Evolutionary conservation across 37 sponge, comb jelly and placozoan species (phyloP), one percentile per base, ranked within the genome.

Genomic region (Haliclona indistincta): DNA sequence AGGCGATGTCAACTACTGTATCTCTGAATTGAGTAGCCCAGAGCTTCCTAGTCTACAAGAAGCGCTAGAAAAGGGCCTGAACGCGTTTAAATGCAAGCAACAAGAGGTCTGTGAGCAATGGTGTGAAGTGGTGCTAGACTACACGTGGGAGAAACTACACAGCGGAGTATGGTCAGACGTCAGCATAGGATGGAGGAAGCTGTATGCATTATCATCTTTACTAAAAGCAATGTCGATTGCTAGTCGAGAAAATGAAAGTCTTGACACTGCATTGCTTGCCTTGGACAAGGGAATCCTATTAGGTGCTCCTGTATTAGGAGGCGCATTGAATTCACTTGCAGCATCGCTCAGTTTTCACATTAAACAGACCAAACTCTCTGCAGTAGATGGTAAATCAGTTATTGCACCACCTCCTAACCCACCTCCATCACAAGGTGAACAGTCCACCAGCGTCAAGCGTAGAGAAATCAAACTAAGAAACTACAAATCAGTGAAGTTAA

Each of bases 141-240:
- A 55, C 43, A 43, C 43, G 15, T 97, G 99, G 99, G 95, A 95
- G 73, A 82, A 78, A 58, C 73, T 97, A 32, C 85, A 97, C 79
- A 81, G 70, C 3, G 93, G 93, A 10, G 60, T 89, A 66, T 97
- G 99, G 99, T 80, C 81, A 41, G 91, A 97, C 45, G 95, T 97
- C 0, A 38, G 51, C 6, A 8, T 87, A 43, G 67, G 73, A 25
- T 97, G 92, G 90, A 85, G 95, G 35, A 38, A 84, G 53, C 66
- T 84, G 25, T 95, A 95, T 70, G 35, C 85, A 13, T 2, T 53
- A 29, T 74, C 81, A 44, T 38, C 84, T 30, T 42, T 97, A 0
- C 25, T 92, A 29, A 76, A 73, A 26, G 85, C 89, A 49, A 35
- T 84, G 13, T n/a, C 42, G 4, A 25, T 53, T 5, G 32, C 20